Base-by-base conservation (phyloP, 2,113 vertebrate genomes). In the Cynocephalus volans region DNA sequence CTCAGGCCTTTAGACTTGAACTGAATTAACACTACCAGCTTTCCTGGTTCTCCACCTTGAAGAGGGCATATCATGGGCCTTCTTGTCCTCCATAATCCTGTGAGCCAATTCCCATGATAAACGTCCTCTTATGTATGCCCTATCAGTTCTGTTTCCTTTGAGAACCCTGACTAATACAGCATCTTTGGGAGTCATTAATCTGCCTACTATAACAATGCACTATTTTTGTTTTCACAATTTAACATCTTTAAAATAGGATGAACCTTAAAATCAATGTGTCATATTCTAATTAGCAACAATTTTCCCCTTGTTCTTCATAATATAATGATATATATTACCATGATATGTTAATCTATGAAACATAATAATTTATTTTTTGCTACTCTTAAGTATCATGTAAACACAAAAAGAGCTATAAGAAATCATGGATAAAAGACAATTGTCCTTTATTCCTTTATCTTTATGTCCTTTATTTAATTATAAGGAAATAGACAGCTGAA, bases 401-500 rank as follows among this genome's bases (percentile, higher is more conserved):
- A 58, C 13, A 41, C 21, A 88, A 69, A 95, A 70, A 73, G n/a
- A 88, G 14, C 36, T 76, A 45, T 70, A 14, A 86, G 14, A 80
- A 85, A 84, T 87, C 48, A 91, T 56, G 15, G 75, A 33, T 93
- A 62, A 88, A 95, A 77, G 19, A n/a, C 26, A 88, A 60, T 52
- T 58, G 24, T 48, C 17, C 15, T 17, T 41, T 41, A 41, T 41
- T 41, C 41, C 41, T 41, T 41, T 41, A 41, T 41, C 41, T 41
- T 41, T 41, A 41, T 41, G 41, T 4, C 41, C 41, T 41, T 41
- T 41, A 41, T 41, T 41, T 41, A 41, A 41, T 4, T 60, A 1
- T 62, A 92, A 21, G 31, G 81, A 91, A 80, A 41, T 31, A 62
- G 26, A 67, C 23, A 82, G 19, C 69, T 73, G 23, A 52, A 79